Evolutionary conservation across 2,888 invertebrate genomes (phyloP), one percentile per base, ranked within the genome.

Genomic region (Drosophila fulvimacula): DNA sequence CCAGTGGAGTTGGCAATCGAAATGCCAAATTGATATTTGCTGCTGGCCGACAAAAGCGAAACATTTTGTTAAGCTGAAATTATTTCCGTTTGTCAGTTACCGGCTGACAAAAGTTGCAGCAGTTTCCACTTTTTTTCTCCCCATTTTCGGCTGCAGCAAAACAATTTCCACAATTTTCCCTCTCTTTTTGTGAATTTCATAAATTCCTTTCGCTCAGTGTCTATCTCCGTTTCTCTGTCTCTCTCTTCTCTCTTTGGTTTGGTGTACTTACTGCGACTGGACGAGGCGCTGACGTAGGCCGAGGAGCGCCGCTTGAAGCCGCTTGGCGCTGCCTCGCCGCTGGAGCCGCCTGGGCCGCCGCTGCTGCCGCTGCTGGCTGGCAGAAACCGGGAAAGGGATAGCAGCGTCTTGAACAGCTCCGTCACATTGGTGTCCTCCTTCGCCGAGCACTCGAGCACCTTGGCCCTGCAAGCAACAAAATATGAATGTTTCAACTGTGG

Each of bases 321-420:
- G 27, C 94, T 93, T 58, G 93, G 90, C 56, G 92, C 89, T 49
- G 95, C 94, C 79, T 90, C 91, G 58, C 94, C 94, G 51, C 93
- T 91, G 62, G 94, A 34, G 19, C 49, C 71, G 10, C 94, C 94
- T 49, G 93, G 91, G 52, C 94, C 80, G 27, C 78, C 76, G 61
- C 57, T 21, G 57, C 86, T 88, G 80, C 94, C 94, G 61, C 93
- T 91, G 71, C 95, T 94, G 75, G 94, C 94, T 38, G 95, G 95
- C 75, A 95, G 92, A 79, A 96, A 95, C 83, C 95, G 95, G 59
- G 96, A 96, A 60, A 97, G 93, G 41, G 96, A 95, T 73, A 97
- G 94, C 91, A 97, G 95, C 64, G 95, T 95, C 88, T 96, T 95
- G 93, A 97, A 97, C 66, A 97, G 94, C 81, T 97, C 96, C 85